phyloP scores from a whole-genome alignment of 2,797 vertebrate genomes.

The Manis javanica region DNA sequence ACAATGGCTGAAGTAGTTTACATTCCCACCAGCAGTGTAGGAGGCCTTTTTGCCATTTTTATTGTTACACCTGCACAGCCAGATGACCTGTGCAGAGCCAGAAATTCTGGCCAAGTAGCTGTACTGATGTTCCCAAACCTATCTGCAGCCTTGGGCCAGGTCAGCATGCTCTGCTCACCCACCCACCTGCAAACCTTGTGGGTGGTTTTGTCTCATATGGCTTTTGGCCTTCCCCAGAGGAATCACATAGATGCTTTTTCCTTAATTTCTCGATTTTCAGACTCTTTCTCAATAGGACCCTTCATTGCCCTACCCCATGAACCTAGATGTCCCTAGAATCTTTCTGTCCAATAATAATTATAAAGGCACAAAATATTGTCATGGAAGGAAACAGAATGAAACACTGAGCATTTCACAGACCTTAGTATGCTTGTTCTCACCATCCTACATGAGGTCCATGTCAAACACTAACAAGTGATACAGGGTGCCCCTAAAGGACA shows the following conservation, averaged over 20 bases:
- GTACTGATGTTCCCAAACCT: constrained; percentile 66
- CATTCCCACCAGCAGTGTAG: too few species aligned
- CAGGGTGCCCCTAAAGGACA: not conserved
- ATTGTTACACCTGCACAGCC: constrained; percentile 15
- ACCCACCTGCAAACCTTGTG: constrained; percentile 63
- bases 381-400: not conserved
- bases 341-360: not conserved
- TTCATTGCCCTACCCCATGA: not conserved
- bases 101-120: constrained; percentile 75
- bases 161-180: constrained; percentile 39
- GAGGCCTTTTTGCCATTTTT: constrained; percentile 51
- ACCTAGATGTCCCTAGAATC: not conserved
- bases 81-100: constrained; percentile 66
- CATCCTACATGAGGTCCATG: not conserved
- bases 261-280: constrained; percentile 38
- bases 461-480: not conserved
- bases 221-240: constrained; percentile 27
- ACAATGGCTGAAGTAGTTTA: too few species aligned
- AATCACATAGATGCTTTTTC: not conserved
- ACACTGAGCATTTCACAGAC: not conserved
- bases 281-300: constrained; percentile 49
- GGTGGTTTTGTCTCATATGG: constrained; percentile 39
- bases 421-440: not conserved
- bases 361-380: not conserved
- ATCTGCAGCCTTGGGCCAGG: constrained; percentile 61